phyloP scores from a whole-genome alignment of 37 sponge, comb jelly and placozoan genomes.

The Axinella damicornis region DNA sequence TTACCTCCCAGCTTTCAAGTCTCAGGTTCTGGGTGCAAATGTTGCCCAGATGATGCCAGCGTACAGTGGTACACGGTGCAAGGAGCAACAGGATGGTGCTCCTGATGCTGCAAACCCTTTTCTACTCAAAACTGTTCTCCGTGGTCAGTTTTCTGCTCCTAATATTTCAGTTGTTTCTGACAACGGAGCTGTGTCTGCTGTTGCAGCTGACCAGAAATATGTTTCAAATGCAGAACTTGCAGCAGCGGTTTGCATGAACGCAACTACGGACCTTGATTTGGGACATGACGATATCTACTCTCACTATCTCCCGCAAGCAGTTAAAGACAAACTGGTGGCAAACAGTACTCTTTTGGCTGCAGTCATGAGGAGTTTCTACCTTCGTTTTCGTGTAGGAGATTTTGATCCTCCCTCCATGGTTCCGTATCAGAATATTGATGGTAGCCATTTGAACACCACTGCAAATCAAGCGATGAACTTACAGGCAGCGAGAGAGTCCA shows the following conservation, averaged over 20 bases:
- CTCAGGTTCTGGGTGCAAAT: conserved; percentile 71
- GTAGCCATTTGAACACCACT: conserved; percentile 49
- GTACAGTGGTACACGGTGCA: conserved; percentile 62
- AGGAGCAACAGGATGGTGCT: conserved; percentile 54
- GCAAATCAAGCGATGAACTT: conserved; percentile 51
- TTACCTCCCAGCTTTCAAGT: conserved; percentile 77
- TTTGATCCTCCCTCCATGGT: conserved; percentile 72
- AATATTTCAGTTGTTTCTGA: conserved; percentile 79
- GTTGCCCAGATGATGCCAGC: conserved; percentile 84
- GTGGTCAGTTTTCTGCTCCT: conserved; percentile 62
- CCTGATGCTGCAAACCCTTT: conserved; percentile 81
- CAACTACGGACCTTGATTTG: conserved; percentile 73
- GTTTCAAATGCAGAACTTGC: conserved; percentile 20
- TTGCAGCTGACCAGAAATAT: conserved; percentile 52
- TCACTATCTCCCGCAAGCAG: conserved; percentile 38
- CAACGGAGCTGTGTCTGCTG: conserved; percentile 55
- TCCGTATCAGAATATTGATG: conserved; percentile 55
- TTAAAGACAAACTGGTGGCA: conserved; percentile 27
- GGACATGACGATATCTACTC: conserved; percentile 67
- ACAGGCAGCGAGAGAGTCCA: conserved; percentile 58
- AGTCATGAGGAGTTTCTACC: conserved; percentile 63
- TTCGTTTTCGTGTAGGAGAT: conserved; percentile 71
- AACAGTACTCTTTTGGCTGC: conserved; percentile 37
- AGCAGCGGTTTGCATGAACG: conserved; percentile 82
- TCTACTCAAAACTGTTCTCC: conserved; percentile 61